A percentile compares a stretch with the other conserved stretches of the same genome.
These are phyloP conservation scores for Oriolus oriolus DNA, from an alignment of 2,113 vertebrate species.

Conservation along the genomic window DNA sequence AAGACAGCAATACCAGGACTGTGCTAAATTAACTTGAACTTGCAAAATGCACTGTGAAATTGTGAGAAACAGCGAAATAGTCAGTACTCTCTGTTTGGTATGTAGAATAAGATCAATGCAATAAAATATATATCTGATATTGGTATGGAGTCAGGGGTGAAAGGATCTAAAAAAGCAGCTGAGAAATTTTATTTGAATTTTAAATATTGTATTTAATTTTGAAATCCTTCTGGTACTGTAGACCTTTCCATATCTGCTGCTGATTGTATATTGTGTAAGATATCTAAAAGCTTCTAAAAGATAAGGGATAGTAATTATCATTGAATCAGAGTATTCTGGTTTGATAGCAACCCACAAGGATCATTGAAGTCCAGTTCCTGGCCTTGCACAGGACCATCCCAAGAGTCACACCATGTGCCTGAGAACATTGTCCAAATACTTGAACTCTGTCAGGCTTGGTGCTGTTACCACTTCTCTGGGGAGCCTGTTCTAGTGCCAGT, in stretches of 20 bases:
- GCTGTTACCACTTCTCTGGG: neutral
- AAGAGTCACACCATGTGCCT: neutral
- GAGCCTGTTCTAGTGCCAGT: neutral
- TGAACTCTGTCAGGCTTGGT: neutral
- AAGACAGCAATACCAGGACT: neutral
- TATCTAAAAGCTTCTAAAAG: neutral
- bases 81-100: neutral
- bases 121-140: neutral
- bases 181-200: neutral
- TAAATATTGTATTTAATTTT: neutral
- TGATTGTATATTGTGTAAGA: neutral
- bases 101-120: neutral
- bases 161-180: neutral
- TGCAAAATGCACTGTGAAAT: neutral
- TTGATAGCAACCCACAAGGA: neutral
- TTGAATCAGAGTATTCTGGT: neutral
- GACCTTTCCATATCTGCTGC: neutral
- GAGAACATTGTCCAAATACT: neutral
- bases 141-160: neutral
- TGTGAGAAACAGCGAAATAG: neutral
- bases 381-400: neutral
- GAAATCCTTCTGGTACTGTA: neutral
- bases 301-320: neutral
- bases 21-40: neutral
- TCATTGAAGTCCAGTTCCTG: fast-evolving